Conservation (phyloP, 2,888 invertebrate genomes). For the Galerucella nymphaeae region DNA sequence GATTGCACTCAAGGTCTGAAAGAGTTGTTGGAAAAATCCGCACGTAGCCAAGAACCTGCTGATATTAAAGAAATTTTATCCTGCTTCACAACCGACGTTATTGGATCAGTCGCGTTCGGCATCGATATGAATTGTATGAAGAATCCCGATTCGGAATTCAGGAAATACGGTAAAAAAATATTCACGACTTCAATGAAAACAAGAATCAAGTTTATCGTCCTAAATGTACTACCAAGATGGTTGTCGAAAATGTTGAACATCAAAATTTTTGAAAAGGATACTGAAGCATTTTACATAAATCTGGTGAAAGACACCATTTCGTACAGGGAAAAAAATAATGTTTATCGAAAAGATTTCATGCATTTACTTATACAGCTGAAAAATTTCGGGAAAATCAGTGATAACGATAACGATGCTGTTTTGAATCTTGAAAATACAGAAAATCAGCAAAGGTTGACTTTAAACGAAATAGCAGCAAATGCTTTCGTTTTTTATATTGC, state of each 20-base stretch:
- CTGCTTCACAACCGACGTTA: conserved; percentile 70
- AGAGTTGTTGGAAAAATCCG: conserved; percentile 40
- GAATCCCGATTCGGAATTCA: conserved; percentile 67
- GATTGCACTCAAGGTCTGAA: conserved; percentile 60
- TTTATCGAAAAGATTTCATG: conserved; percentile 66
- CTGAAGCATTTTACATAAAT: conserved; percentile 45
- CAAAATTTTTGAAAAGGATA: conserved; percentile 24
- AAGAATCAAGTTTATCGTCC: neutral
- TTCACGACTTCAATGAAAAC: conserved; percentile 15
- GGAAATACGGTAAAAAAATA: conserved; percentile 48
- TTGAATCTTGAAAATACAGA: conserved; percentile 19
- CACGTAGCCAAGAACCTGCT: conserved; percentile 32
- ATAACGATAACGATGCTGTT: conserved; percentile 41
- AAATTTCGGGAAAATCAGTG: conserved; percentile 51
- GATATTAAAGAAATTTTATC: conserved; percentile 65
- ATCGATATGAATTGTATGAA: conserved; percentile 69
- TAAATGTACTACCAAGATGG: neutral
- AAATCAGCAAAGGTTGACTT: conserved; percentile 16
- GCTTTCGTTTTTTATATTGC: conserved; percentile 50
- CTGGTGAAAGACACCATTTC: conserved; percentile 61
- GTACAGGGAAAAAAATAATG: conserved; percentile 50
- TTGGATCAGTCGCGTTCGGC: conserved; percentile 70
- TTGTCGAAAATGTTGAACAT: conserved; percentile 11
- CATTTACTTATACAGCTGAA: conserved; percentile 65
- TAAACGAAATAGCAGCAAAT: conserved; percentile 48